Conservation (phyloP, 2,113 vertebrate species). For the Coryphaenoides rupestris region DNA sequence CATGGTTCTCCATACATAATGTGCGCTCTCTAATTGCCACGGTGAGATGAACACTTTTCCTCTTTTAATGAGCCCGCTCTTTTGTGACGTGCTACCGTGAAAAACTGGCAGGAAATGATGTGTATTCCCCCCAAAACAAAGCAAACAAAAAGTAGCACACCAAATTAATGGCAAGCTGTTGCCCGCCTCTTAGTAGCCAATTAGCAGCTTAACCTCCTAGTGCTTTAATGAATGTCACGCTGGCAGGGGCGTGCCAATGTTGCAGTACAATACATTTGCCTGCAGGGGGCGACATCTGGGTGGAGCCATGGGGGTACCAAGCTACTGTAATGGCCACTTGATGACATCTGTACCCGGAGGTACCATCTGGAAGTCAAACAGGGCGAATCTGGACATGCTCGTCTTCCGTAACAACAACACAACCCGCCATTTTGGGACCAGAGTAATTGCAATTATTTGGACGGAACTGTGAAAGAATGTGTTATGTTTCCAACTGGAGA, state of each 20-base stretch:
- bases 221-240: conserved; percentile 73
- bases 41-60: conserved; percentile 55
- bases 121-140: conserved; percentile 46
- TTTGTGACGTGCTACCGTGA: conserved; percentile 56
- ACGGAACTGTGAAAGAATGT: conserved; percentile 33
- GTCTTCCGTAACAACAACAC: conserved; percentile 42
- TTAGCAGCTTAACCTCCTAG: conserved; percentile 79
- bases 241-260: conserved; percentile 54
- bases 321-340: conserved; percentile 63
- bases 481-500: conserved; percentile 35
- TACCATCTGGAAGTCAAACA: conserved; percentile 65
- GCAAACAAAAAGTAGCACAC: conserved; percentile 41
- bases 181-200: conserved; percentile 71
- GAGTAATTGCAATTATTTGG: conserved; percentile 56
- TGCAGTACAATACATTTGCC: conserved; percentile 68
- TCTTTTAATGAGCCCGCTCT: conserved; percentile 59
- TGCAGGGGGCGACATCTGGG: conserved; percentile 72
- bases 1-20: conserved; percentile 72
- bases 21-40: conserved; percentile 58
- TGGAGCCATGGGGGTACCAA: conserved; percentile 50
- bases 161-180: conserved; percentile 69
- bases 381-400: conserved; percentile 65
- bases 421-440: conserved; percentile 59
- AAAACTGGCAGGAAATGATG: conserved; percentile 70
- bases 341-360: conserved; percentile 62